Conservation (phyloP, 2,113 vertebrate genomes). For the Erinaceus europaeus region DNA sequence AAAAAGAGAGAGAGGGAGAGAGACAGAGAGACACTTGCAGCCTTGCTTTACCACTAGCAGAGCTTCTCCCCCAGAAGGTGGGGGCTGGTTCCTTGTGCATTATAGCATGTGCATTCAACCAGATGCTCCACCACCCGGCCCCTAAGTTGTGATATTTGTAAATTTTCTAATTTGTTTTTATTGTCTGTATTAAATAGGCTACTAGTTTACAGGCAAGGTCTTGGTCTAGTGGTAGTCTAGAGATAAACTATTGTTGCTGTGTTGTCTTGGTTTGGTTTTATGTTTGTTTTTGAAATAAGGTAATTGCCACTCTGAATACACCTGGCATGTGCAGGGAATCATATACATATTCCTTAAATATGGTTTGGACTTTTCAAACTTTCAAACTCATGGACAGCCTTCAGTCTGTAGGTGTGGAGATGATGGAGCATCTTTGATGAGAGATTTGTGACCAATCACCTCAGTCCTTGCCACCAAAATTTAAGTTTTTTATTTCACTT, state of each 20-base stretch:
- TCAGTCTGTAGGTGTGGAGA: neutral
- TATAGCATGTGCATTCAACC: too few species aligned
- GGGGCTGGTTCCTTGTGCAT: too few species aligned
- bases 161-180: constrained; percentile 23
- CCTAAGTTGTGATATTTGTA: constrained; percentile 13
- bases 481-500: neutral
- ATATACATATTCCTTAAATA: neutral
- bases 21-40: too few species aligned
- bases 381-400: constrained; percentile 25
- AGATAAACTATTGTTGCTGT: neutral
- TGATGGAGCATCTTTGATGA: neutral
- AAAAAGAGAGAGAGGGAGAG: too few species aligned
- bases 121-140: too few species aligned
- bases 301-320: constrained; percentile 5
- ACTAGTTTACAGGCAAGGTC: neutral
- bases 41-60: too few species aligned
- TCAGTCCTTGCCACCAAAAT: neutral
- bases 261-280: neutral
- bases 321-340: constrained; percentile 1
- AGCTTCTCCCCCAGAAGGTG: too few species aligned
- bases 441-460: too few species aligned
- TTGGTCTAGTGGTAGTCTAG: neutral
- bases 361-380: neutral
- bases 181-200: neutral
- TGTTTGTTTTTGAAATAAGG: neutral